phyloP scores from a whole-genome alignment of 1,140 invertebrate genomes.

The Drosophila lacertosa region DNA sequence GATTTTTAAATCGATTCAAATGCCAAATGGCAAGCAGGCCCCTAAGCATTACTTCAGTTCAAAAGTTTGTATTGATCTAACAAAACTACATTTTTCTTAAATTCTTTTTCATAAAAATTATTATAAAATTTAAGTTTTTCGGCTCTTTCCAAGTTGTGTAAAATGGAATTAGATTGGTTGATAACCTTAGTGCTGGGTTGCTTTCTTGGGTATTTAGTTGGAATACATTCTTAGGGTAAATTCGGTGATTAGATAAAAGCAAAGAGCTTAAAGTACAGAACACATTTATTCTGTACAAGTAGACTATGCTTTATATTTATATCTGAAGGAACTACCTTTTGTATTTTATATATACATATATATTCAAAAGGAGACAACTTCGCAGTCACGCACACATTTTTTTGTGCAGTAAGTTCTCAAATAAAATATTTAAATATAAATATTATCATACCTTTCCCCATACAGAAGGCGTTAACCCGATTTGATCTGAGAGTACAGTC shows the following conservation, averaged over 20 bases:
- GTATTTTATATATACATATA: neutral
- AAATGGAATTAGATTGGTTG: constrained; percentile 57
- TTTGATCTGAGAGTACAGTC: neutral
- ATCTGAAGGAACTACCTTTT: neutral
- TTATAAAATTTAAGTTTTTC: neutral
- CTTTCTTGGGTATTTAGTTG: constrained; percentile 51
- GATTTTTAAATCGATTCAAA: no score
- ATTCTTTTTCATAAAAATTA: neutral
- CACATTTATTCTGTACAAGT: neutral
- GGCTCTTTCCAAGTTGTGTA: neutral
- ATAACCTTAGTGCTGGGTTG: constrained; percentile 46
- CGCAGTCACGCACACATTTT: constrained; percentile 2
- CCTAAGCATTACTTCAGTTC: neutral
- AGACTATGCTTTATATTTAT: constrained; percentile 16
- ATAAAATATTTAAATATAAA: neutral
- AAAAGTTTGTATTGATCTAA: neutral
- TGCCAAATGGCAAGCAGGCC: neutral
- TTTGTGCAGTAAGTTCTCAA: constrained; percentile 7
- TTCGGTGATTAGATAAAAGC: neutral
- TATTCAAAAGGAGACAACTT: neutral
- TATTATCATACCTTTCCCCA: neutral
- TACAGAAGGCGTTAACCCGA: neutral
- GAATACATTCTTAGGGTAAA: constrained; percentile 6
- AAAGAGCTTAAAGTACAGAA: neutral
- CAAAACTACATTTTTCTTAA: no score